phyloP scores from a whole-genome alignment of 2,888 invertebrate species.

The Lasioglossum malachurum region DNA sequence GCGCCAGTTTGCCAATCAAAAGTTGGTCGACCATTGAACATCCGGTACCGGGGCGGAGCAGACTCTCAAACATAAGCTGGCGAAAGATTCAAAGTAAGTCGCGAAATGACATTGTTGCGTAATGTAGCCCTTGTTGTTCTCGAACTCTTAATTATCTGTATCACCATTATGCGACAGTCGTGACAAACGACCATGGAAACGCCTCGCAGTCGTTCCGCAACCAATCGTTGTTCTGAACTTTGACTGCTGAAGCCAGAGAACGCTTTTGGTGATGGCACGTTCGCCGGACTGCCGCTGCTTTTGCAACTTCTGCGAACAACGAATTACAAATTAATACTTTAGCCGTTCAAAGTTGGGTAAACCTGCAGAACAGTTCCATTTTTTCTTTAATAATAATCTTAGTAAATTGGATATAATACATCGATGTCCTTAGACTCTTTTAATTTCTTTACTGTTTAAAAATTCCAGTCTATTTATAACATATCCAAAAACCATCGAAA shows the following conservation, averaged over 20 bases:
- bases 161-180: slow-evolving; percentile 97
- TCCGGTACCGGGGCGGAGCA: not conserved
- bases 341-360: not conserved
- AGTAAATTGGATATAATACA: too few species aligned
- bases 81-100: slow-evolving; percentile 93
- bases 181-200: slow-evolving; percentile 96
- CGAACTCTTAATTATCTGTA: slow-evolving; percentile 96
- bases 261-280: slow-evolving; percentile 86
- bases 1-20: slow-evolving; percentile 30
- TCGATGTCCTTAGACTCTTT: too few species aligned
- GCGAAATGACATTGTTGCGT: slow-evolving; percentile 92
- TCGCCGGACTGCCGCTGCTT: slow-evolving; percentile 87
- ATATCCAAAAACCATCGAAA: too few species aligned
- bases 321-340: not conserved
- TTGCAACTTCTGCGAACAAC: slow-evolving; percentile 47
- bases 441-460: too few species aligned
- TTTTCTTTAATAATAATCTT: too few species aligned
- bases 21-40: slow-evolving; percentile 16
- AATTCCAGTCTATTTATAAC: too few species aligned
- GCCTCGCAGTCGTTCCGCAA: slow-evolving; percentile 89
- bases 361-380: too few species aligned
- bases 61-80: slow-evolving; percentile 89
- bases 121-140: slow-evolving; percentile 93
- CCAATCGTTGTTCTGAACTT: slow-evolving; percentile 80
- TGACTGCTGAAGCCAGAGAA: slow-evolving; percentile 82